These are phyloP conservation scores for Bubalus kerabau DNA, from an alignment of 2,113 vertebrate genomes.

Conservation along the genomic window DNA sequence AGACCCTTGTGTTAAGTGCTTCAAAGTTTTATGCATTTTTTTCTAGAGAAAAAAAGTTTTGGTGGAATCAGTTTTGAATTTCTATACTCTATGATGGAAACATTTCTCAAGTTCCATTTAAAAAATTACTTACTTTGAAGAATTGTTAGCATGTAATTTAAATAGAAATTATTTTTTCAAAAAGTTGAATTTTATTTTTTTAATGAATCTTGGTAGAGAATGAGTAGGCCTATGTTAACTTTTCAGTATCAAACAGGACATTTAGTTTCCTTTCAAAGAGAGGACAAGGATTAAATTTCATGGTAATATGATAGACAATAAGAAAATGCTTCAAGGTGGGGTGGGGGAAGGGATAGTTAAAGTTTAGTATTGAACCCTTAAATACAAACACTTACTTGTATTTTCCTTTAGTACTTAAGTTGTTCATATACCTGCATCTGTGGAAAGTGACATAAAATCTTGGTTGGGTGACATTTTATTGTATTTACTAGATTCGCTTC, in stretches of 20 bases:
- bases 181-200: neutral
- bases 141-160: neutral
- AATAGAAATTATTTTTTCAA: slow-evolving; percentile 24
- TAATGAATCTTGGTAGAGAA: neutral
- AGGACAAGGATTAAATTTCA: neutral
- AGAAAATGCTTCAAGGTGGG: neutral
- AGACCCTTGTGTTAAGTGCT: neutral
- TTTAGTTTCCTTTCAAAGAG: slow-evolving; percentile 5
- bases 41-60: neutral
- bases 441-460: neutral
- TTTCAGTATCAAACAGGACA: neutral
- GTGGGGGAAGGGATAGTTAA: neutral
- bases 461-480: neutral
- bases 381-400: neutral
- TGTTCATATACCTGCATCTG: neutral
- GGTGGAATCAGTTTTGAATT: neutral
- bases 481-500: neutral
- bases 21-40: neutral
- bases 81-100: neutral
- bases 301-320: neutral
- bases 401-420: neutral
- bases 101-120: neutral
- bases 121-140: slow-evolving; percentile 25
- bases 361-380: neutral
- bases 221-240: neutral